phyloP scores from a whole-genome alignment of 1,140 invertebrate genomes.

The Achatina immaculata region DNA sequence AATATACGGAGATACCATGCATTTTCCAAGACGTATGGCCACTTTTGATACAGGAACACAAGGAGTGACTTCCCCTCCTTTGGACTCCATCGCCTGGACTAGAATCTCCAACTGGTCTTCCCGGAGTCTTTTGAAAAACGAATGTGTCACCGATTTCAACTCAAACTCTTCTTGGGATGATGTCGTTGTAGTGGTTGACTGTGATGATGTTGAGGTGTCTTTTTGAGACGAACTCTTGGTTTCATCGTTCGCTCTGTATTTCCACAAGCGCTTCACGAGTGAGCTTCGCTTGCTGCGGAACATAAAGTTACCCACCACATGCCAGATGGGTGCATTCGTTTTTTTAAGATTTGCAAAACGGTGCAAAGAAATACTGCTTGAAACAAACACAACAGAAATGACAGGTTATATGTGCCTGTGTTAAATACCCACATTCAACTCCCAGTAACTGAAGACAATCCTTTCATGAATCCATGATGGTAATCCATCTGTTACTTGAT shows the following conservation, averaged over 20 bases:
- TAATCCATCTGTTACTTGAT: too few relatives aligned
- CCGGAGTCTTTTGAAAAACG: conserved; percentile 77
- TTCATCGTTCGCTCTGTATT: conserved; percentile 72
- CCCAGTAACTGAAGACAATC: too few relatives aligned
- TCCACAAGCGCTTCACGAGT: conserved; percentile 79
- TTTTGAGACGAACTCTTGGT: conserved; percentile 69
- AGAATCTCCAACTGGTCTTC: conserved; percentile 79
- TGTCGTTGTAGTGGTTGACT: neutral
- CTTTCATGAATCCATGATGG: too few relatives aligned
- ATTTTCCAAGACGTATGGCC: conserved; percentile 55
- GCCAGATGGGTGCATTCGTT: conserved; percentile 34
- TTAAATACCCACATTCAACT: too few relatives aligned
- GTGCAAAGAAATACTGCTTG: neutral
- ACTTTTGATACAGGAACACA: conserved; percentile 78
- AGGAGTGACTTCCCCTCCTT: conserved; percentile 72
- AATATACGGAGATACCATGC: conserved; percentile 84
- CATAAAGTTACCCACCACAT: conserved; percentile 74
- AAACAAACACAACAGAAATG: too few relatives aligned
- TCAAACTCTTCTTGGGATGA: conserved; percentile 58
- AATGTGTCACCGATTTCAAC: conserved; percentile 71
- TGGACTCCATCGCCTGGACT: conserved; percentile 76
- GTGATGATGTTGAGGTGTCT: conserved; percentile 50
- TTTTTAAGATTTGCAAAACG: neutral
- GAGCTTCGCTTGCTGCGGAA: conserved; percentile 79
- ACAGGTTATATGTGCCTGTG: too few relatives aligned